Base-by-base conservation (phyloP, 2,888 invertebrate species). In the Athalia cordata region DNA sequence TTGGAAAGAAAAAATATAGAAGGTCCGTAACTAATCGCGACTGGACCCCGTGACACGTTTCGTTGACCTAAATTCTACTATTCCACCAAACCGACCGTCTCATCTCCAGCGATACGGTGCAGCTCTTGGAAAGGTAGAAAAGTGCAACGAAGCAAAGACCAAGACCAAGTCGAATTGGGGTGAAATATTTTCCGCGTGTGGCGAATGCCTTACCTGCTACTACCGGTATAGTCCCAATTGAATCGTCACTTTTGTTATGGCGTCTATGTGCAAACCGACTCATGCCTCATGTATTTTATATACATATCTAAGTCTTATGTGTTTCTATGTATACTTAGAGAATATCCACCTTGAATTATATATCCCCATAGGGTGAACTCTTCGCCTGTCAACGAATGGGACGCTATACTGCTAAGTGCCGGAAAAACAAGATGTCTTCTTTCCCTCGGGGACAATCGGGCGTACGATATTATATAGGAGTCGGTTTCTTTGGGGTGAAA, bases 171-270 rank as follows among this genome's bases (percentile, higher is more conserved):
- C 75, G 75, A 75, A 75, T 75, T 50, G n/a, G 75, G 75, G 75
- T 75, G 75, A 75, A 75, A 75, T 75, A 75, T 75, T 75, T 75
- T 75, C 50, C 50, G 50, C 75, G 75, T 75, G 75, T 75, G 75
- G 75, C 75, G 75, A 75, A 75, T 75, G 75, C 75, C 75, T 75
- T 75, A 75, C 75, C 75, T 75, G 75, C 62, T 7, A 29, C 29
- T 2, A 29, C 29, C 29, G 29, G 29, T 29, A 29, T 2, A 29
- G 29, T 2, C 29, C 64, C 64, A 45, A 75, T 75, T 75, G 75
- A 75, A 75, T 75, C 75, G 75, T 75, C 29, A 75, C 75, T 64
- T 75, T 75, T 75, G 75, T 75, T 75, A 29, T 29, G 75, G 11
- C 75, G 13, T 72, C 49, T 50, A 68, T 68, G 47, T 72, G 49